These are phyloP conservation scores for Noctilio leporinus DNA, from an alignment of 2,113 vertebrate species.

Conservation along the genomic window DNA sequence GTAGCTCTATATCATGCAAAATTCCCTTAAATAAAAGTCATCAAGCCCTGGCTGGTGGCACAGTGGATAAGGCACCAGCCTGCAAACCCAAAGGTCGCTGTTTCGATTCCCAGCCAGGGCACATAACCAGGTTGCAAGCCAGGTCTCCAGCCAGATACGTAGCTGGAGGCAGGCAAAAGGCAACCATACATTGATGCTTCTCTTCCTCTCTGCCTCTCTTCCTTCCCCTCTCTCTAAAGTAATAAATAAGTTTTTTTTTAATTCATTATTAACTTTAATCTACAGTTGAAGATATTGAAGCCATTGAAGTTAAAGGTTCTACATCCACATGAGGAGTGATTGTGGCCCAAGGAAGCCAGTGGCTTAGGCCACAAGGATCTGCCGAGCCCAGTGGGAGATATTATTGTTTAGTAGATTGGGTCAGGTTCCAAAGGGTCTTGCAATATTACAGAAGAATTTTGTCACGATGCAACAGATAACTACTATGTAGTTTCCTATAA, in stretches of 20 bases:
- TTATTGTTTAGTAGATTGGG: not conserved
- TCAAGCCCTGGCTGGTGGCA: no score
- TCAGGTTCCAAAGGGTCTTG: not conserved
- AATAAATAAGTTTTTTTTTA: no score
- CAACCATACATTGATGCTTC: no score
- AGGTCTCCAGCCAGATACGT: no score
- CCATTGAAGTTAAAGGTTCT: not conserved
- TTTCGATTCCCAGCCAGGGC: no score
- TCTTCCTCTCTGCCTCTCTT: no score
- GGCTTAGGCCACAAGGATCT: not conserved
- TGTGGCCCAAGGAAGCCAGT: not conserved
- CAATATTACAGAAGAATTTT: not conserved
- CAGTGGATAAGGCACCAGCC: no score
- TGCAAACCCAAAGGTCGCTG: no score
- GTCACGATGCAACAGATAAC: not conserved
- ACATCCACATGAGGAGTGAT: not conserved
- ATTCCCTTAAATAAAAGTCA: not conserved
- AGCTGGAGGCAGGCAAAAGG: no score
- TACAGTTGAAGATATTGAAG: not conserved
- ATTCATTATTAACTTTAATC: not conserved
- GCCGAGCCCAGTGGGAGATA: rapidly evolving
- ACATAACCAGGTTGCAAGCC: no score
- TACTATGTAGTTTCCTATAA: not conserved
- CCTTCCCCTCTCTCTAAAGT: no score
- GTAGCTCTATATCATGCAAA: not conserved